phyloP scores from a whole-genome alignment of 2,888 invertebrate genomes.

The Ceratothoa steindachneri region DNA sequence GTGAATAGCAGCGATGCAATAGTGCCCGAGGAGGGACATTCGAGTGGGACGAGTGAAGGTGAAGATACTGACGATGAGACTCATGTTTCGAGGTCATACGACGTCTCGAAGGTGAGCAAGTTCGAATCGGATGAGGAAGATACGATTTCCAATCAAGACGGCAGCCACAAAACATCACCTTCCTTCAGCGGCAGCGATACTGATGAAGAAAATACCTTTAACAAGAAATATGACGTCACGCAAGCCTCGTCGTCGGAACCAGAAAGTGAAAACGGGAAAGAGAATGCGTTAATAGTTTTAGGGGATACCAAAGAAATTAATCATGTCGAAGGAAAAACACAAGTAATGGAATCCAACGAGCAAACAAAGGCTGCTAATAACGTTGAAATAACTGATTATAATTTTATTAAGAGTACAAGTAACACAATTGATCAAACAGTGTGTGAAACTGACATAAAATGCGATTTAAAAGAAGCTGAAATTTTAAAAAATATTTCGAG shows the following conservation, averaged over 20 bases:
- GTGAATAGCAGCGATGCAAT: neutral
- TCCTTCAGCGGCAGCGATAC: conserved; percentile 33
- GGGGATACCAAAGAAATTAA: neutral
- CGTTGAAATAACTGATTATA: neutral
- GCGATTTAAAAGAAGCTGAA: neutral
- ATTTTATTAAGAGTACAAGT: conserved; percentile 13
- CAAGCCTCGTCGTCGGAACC: conserved; percentile 25
- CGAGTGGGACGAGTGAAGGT: conserved; percentile 28
- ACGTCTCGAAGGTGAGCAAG: conserved; percentile 6
- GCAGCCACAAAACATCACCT: conserved; percentile 20
- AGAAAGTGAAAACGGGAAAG: conserved; percentile 9
- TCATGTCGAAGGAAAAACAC: neutral
- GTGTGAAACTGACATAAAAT: neutral
- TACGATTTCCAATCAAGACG: conserved; percentile 6
- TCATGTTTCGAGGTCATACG: conserved; percentile 23
- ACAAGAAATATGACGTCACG: conserved; percentile 34
- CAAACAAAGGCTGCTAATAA: neutral
- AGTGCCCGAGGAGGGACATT: neutral
- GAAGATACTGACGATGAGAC: conserved; percentile 42
- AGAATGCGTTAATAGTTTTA: too few relatives aligned
- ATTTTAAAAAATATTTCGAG: conserved; percentile 10
- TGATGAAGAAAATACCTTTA: conserved; percentile 44
- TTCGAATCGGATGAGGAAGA: conserved; percentile 15
- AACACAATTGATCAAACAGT: too few relatives aligned
- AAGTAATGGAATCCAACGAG: neutral